Evolutionary conservation across 1,140 invertebrate genomes (phyloP).

Genomic region (Brachionus sp.): DNA sequence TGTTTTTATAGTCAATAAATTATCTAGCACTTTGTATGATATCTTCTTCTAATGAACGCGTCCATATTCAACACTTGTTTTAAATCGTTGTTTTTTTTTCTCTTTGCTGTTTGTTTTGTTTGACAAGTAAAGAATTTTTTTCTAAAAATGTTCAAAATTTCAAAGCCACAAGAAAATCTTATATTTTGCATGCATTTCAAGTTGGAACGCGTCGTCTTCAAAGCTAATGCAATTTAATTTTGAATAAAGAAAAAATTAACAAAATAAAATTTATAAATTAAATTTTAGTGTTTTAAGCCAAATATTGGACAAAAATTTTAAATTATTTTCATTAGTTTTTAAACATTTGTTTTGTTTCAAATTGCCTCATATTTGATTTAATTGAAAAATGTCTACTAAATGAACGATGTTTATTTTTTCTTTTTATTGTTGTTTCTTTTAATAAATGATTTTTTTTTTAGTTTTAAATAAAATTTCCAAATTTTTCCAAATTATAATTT

Average conservation of each 20-base stretch:
- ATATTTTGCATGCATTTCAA: conserved; percentile 26
- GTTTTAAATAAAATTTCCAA: no score
- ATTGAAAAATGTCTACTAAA: no score
- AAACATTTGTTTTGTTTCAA: not conserved
- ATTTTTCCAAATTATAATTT: not conserved
- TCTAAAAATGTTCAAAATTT: conserved; percentile 1
- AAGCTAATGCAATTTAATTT: not conserved
- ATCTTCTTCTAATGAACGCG: not conserved
- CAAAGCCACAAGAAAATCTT: not conserved
- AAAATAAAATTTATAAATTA: not conserved
- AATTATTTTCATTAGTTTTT: not conserved
- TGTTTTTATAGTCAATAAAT: conserved; percentile 1
- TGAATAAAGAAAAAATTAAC: not conserved
- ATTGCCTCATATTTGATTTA: not conserved
- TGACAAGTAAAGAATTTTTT: not conserved
- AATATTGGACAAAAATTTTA: not conserved
- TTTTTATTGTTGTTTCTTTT: no score
- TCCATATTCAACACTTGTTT: not conserved
- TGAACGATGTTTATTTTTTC: no score
- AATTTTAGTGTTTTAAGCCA: not conserved
- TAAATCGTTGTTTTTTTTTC: not conserved
- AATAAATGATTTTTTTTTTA: no score
- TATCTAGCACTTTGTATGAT: conserved; percentile 2
- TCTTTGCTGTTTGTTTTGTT: conserved; percentile 9
- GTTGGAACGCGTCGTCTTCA: conserved; percentile 3